phyloP scores from a whole-genome alignment of 2,113 vertebrate species.

The Lagopus muta region DNA sequence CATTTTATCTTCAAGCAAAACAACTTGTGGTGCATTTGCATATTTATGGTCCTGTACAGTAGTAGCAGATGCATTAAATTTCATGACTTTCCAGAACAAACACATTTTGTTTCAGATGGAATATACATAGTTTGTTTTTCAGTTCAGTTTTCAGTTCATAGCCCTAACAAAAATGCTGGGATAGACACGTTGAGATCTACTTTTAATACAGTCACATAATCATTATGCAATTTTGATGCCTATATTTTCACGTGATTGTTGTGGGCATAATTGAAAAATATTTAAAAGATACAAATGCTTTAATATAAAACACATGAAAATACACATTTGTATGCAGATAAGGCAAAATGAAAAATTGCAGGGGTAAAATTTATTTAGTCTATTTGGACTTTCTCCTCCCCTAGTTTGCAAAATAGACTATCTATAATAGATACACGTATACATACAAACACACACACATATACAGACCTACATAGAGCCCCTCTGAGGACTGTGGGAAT shows the following conservation, averaged over 20 bases:
- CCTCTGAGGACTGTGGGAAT: not conserved
- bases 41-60: not conserved
- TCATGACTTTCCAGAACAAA: constrained; percentile 21
- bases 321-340: not conserved
- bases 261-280: not conserved
- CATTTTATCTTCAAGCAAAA: not conserved
- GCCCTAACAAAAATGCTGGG: not conserved
- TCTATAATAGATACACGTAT: too few species aligned
- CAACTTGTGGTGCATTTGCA: not conserved
- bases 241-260: not conserved
- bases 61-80: not conserved
- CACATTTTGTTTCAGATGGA: not conserved
- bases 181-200: not conserved
- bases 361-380: not conserved
- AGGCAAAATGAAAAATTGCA: not conserved
- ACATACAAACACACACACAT: too few species aligned
- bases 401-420: not conserved
- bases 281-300: too few species aligned
- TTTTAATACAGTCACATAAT: not conserved
- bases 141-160: not conserved
- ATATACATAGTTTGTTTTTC: not conserved
- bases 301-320: too few species aligned
- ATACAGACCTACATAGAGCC: not conserved
- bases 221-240: not conserved
- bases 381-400: not conserved